A percentile compares a stretch with the other conserved stretches of the same genome.
Evolutionary conservation across 2,113 vertebrate species (phyloP).

Genomic region (Syrrhaptes paradoxus): DNA sequence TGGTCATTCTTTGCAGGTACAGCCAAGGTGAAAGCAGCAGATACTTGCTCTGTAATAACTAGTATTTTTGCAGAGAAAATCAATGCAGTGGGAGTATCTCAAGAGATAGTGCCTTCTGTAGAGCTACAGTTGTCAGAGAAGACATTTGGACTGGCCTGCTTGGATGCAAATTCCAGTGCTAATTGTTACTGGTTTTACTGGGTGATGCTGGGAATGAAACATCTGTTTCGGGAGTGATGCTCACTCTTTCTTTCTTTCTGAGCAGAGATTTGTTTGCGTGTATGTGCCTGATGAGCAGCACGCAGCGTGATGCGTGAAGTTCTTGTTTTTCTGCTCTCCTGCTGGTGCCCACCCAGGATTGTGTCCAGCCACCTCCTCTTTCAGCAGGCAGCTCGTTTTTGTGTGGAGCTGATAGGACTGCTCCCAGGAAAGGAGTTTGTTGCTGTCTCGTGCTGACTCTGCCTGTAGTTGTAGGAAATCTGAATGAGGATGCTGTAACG

Average conservation of each 20-base stretch:
- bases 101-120: not conserved
- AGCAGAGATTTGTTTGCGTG: not conserved
- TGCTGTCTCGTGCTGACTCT: not conserved
- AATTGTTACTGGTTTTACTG: not conserved
- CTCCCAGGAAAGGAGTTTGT: accelerated
- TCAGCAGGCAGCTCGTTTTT: not conserved
- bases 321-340: not conserved
- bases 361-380: not conserved
- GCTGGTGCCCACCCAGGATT: not conserved
- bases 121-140: not conserved
- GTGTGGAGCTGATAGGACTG: not conserved
- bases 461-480: not conserved
- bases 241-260: not conserved
- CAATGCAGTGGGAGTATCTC: not conserved
- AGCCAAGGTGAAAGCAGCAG: not conserved
- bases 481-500: not conserved
- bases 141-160: not conserved
- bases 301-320: not conserved
- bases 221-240: not conserved
- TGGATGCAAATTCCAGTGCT: not conserved
- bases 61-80: not conserved
- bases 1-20: not conserved
- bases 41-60: not conserved
- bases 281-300: not conserved
- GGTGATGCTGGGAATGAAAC: not conserved